Base-by-base conservation (phyloP, 2,113 vertebrate species). In the Alaudala cheleensis region DNA sequence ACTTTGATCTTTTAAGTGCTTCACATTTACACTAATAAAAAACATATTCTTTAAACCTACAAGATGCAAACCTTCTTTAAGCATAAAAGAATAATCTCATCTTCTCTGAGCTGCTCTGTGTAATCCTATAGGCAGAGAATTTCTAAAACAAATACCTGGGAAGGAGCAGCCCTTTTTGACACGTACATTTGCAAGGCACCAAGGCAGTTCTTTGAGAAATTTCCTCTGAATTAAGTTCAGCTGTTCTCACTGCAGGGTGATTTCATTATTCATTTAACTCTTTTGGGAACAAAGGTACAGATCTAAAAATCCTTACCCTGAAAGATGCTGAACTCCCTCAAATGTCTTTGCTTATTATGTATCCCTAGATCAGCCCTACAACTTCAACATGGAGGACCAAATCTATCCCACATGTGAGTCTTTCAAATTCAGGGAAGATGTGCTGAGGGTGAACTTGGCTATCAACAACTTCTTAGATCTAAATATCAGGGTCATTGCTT, bases 181-280 rank as follows among this genome's bases (percentile, higher is more conserved):
- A 92, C 71, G 44, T 50, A 50, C 39, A n/a, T 93, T 92, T 95
- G 58, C 78, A 37, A 84, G 82, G 56, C 39, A 91, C 60, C 67
- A 44, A 69, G 44, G 81, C 79, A 65, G 39, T 17, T 87, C 81
- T 94, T 90, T 57, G 86, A 91, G 83, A 94, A 66, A 71, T 94
- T 88, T 91, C 74, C 67, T 91, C 74, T 90, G 91, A 93, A 94
- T 96, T 95, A 92, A 90, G 76, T 94, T 96, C 89, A 94, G 65
- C 72, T 93, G 85, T 93, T 95, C 86, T 90, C 65, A 60, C 85
- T 88, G 86, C 93, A 90, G 88, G 91, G 86, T 84, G 72, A 72
- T 87, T 81, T 93, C 86, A 92, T 95, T 95, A 94, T 94, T 95
- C 81, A 84, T 90, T 92, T 91, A 92, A 85, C 81, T 94, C 72